phyloP scores from a whole-genome alignment of 1,140 invertebrate species.

The Listronotus bonariensis region DNA sequence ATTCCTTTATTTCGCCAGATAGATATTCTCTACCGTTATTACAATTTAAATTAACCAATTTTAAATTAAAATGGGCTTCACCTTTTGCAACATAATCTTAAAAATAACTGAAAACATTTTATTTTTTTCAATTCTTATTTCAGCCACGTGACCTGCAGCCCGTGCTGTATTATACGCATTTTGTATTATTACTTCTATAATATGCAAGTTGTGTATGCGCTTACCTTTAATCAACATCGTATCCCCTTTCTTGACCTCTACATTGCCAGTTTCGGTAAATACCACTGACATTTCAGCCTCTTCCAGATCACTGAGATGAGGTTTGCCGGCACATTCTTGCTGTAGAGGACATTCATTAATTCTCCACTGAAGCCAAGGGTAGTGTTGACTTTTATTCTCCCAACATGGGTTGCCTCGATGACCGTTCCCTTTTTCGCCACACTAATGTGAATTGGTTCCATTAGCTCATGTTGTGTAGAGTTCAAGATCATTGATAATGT shows the following conservation, averaged over 20 bases:
- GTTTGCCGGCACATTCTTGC: not conserved
- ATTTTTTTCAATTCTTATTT: no score
- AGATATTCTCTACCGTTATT: constrained; percentile 51
- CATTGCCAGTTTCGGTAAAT: no score
- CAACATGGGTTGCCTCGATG: not conserved
- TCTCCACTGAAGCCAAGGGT: not conserved
- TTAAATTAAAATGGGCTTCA: constrained; percentile 24
- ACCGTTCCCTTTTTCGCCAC: constrained; percentile 5
- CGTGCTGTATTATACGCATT: no score
- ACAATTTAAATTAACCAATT: constrained; percentile 21
- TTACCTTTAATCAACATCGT: no score
- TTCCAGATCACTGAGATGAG: not conserved
- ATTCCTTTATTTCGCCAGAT: constrained; percentile 54
- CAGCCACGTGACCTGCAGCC: no score
- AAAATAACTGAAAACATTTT: constrained; percentile 50
- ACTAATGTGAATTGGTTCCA: not conserved
- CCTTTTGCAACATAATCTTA: constrained; percentile 42
- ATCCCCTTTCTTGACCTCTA: no score
- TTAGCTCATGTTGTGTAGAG: not conserved
- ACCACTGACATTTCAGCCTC: not conserved
- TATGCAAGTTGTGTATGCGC: no score
- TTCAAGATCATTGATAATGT: constrained; percentile 1
- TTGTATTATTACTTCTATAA: no score
- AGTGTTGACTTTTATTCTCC: not conserved
- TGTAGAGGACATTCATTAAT: constrained; percentile 5